These are phyloP conservation scores for Ornithorhynchus anatinus DNA, from an alignment of 2,113 vertebrate species.

Conservation along the genomic window DNA sequence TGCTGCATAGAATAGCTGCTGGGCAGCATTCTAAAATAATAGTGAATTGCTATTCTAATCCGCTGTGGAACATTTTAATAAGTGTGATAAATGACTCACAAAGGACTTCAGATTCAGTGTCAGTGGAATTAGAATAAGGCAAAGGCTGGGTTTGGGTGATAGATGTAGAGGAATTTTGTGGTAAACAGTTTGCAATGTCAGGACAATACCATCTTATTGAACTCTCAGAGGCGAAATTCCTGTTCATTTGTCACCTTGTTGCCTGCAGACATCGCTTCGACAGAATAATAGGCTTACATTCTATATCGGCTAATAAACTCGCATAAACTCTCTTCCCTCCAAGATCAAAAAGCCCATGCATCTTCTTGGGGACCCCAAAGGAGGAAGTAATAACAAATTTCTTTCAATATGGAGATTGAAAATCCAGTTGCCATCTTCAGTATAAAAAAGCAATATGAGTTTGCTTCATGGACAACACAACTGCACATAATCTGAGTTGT, in stretches of 20 bases:
- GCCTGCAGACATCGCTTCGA: constrained; percentile 48
- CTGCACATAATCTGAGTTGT: too few relatives aligned
- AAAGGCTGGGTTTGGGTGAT: constrained; percentile 65
- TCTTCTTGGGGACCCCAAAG: not conserved
- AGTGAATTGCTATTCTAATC: constrained; percentile 85
- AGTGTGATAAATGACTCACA: constrained; percentile 84
- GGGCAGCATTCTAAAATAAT: constrained; percentile 75
- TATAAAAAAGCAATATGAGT: not conserved
- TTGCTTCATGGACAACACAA: not conserved
- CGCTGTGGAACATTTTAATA: constrained; percentile 85
- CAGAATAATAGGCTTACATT: constrained; percentile 49
- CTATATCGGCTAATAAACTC: constrained; percentile 49
- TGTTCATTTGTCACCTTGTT: constrained; percentile 68
- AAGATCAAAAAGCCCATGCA: constrained; percentile 23
- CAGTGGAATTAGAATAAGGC: constrained; percentile 64
- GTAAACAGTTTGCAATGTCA: constrained; percentile 70
- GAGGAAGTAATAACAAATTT: not conserved
- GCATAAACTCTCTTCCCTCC: constrained; percentile 11
- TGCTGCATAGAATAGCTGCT: constrained; percentile 74
- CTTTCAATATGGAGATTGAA: not conserved
- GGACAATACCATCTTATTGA: constrained; percentile 64
- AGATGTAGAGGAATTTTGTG: constrained; percentile 67
- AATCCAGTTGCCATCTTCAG: not conserved
- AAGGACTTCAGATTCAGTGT: constrained; percentile 72
- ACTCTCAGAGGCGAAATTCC: constrained; percentile 65